These are phyloP conservation scores for Chrysodeixis includens DNA, from an alignment of 2,888 invertebrate species.

Conservation along the genomic window DNA sequence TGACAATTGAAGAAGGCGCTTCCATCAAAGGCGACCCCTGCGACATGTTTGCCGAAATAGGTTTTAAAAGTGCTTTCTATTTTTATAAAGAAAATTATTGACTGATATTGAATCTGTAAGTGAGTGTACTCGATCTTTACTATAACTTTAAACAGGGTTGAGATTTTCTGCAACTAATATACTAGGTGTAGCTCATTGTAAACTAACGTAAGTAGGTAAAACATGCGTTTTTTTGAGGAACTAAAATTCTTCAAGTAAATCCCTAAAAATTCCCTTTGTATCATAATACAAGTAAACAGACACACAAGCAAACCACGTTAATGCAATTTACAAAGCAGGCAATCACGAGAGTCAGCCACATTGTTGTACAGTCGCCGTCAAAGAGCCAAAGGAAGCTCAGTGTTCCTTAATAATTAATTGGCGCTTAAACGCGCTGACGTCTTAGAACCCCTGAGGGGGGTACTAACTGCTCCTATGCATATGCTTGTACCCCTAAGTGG, in stretches of 20 bases:
- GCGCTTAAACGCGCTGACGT: slow-evolving; percentile 87
- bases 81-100: slow-evolving; percentile 63
- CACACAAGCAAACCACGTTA: slow-evolving; percentile 73
- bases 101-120: slow-evolving; percentile 37
- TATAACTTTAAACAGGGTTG: slow-evolving; percentile 14
- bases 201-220: too few relatives aligned
- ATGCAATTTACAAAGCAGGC: slow-evolving; percentile 86
- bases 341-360: slow-evolving; percentile 85
- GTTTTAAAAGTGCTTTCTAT: slow-evolving; percentile 78
- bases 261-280: slow-evolving; percentile 21
- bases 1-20: slow-evolving; percentile 86
- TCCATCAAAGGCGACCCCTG: slow-evolving; percentile 85
- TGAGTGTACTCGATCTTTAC: slow-evolving; percentile 18
- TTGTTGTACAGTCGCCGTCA: slow-evolving; percentile 86
- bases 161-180: not conserved
- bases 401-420: slow-evolving; percentile 87
- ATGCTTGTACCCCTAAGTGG: slow-evolving; percentile 70
- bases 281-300: slow-evolving; percentile 49
- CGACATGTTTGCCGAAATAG: slow-evolving; percentile 83
- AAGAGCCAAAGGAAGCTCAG: slow-evolving; percentile 86
- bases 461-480: slow-evolving; percentile 82
- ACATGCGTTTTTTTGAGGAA: not conserved
- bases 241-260: slow-evolving; percentile 21
- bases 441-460: slow-evolving; percentile 79
- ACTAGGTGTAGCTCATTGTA: too few relatives aligned